Evolutionary conservation across 2,888 invertebrate species (phyloP).

Genomic region (Didymodactylos carnosus): DNA sequence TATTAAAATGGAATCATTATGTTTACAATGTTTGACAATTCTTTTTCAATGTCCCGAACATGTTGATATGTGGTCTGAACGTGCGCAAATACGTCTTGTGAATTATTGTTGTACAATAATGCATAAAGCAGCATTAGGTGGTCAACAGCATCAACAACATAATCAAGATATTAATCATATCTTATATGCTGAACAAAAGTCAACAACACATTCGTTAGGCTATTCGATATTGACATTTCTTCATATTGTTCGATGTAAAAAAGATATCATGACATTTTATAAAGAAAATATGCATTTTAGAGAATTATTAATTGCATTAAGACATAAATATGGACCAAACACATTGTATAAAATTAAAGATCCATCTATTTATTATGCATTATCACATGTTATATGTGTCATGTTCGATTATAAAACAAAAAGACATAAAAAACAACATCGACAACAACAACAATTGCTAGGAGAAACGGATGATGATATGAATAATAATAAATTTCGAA

Average conservation of each 20-base stretch:
- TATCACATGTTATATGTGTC: background rate
- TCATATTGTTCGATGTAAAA: conserved; percentile 1
- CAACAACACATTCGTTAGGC: conserved; percentile 4
- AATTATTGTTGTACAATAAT: conserved; percentile 12
- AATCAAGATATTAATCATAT: background rate
- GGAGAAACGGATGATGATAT: background rate
- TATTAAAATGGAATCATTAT: conserved; percentile 10
- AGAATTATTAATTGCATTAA: conserved; percentile 6
- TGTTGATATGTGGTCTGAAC: conserved; percentile 6
- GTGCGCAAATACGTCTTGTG: background rate
- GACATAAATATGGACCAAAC: conserved; percentile 9
- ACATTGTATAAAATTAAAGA: background rate
- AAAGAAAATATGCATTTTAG: conserved; percentile 10
- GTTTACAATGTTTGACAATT: conserved; percentile 7
- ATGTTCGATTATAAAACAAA: background rate
- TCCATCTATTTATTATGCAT: conserved; percentile 3
- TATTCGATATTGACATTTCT: conserved; percentile 7
- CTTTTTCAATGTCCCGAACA: conserved; percentile 3
- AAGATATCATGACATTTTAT: conserved; percentile 9
- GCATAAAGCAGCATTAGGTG: conserved; percentile 1
- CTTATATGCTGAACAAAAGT: conserved; percentile 7
- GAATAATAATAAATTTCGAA: background rate
- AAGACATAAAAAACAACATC: background rate
- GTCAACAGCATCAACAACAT: background rate
- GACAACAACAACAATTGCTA: background rate